Percentiles rank a stretch among this genome's conserved stretches.
phyloP scores from a whole-genome alignment of 2,797 vertebrate genomes.

The Peromyscus eremicus region DNA sequence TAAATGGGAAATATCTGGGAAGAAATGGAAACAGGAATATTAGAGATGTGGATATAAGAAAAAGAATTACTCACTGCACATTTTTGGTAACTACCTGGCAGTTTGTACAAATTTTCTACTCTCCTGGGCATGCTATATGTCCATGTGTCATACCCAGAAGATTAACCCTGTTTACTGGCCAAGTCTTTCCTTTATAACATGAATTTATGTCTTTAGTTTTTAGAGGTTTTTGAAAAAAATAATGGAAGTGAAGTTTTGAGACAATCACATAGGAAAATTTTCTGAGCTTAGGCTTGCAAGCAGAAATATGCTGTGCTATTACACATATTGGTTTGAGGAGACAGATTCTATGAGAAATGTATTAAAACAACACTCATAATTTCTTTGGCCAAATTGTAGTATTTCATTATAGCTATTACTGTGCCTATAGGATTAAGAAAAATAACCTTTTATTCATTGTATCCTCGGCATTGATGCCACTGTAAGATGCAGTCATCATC shows the following conservation, averaged over 20 bases:
- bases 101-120: not conserved
- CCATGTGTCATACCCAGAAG: not conserved
- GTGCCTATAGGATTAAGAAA: not conserved
- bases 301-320: conserved; percentile 18
- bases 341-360: not conserved
- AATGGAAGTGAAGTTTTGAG: conserved; percentile 45
- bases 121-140: conserved; percentile 28
- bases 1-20: conserved; percentile 86
- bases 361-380: conserved; percentile 3
- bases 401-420: conserved; percentile 34
- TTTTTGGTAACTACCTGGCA: conserved; percentile 68
- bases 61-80: conserved; percentile 68
- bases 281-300: conserved; percentile 59
- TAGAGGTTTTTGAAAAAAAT: not conserved
- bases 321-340: conserved; percentile 8
- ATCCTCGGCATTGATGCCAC: not conserved
- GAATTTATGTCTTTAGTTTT: conserved; percentile 50
- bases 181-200: conserved; percentile 19
- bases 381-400: conserved; percentile 10
- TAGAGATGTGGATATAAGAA: conserved; percentile 74
- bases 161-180: conserved; percentile 31
- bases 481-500: not conserved
- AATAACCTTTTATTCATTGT: not conserved
- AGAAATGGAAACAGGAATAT: conserved; percentile 78
- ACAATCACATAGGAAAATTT: not conserved